Conservation (phyloP, 2,113 vertebrate genomes). For the Salvator merianae region DNA sequence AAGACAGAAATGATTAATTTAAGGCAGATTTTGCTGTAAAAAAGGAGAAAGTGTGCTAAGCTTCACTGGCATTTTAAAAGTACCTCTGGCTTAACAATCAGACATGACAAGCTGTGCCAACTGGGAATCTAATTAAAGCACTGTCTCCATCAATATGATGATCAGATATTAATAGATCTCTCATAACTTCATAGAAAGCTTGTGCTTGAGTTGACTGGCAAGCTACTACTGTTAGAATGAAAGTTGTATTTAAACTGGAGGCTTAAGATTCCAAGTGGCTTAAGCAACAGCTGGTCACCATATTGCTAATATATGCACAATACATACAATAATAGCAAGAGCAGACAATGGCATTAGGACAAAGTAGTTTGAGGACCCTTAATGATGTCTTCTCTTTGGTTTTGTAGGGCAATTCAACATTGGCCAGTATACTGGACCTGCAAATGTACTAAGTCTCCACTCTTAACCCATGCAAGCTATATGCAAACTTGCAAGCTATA, state of each 20-base stretch:
- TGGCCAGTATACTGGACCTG: no score
- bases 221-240: background rate
- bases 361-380: background rate
- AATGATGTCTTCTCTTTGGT: background rate
- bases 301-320: background rate
- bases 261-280: slow-evolving; percentile 10
- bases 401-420: no score
- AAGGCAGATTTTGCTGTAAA: background rate
- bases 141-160: background rate
- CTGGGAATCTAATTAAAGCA: slow-evolving; percentile 10
- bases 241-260: background rate
- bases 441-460: no score
- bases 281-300: slow-evolving; percentile 1
- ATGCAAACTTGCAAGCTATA: no score
- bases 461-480: no score
- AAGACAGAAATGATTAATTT: slow-evolving; percentile 1
- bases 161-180: slow-evolving; percentile 14
- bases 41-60: background rate
- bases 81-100: background rate
- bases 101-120: slow-evolving; percentile 5
- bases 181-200: background rate
- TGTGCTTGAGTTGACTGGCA: background rate
- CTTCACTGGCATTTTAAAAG: background rate
- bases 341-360: background rate
- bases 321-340: slow-evolving; percentile 6